A percentile compares a stretch with the other conserved stretches of the same genome.
phyloP scores from a whole-genome alignment of 1,140 invertebrate genomes.

The Spodoptera frugiperda region DNA sequence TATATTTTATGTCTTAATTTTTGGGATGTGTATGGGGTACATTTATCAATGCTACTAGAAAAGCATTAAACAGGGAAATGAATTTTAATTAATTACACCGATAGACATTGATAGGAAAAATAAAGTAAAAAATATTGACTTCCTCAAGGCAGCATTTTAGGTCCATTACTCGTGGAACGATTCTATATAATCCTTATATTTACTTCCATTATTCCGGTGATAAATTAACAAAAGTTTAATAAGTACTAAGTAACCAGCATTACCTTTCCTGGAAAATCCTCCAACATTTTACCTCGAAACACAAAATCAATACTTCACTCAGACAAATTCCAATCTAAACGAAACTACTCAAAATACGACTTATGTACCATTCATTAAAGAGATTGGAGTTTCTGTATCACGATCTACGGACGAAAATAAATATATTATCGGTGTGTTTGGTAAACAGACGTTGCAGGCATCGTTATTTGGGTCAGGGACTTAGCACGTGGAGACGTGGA shows the following conservation, averaged over 20 bases:
- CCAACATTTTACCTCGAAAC: neutral
- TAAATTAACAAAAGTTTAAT: too few species aligned
- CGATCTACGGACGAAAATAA: slow-evolving; percentile 11
- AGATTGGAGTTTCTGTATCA: slow-evolving; percentile 30
- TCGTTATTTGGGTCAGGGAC: slow-evolving; percentile 59
- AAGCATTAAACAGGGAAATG: neutral
- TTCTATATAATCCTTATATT: too few species aligned
- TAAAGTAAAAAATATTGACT: neutral
- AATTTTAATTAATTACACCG: too few species aligned
- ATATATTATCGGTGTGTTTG: slow-evolving; percentile 39
- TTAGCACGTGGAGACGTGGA: slow-evolving; percentile 38
- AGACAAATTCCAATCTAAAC: slow-evolving; percentile 18
- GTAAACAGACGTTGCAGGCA: slow-evolving; percentile 48
- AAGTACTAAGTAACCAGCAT: too few species aligned
- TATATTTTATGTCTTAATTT: too few species aligned
- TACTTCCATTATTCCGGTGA: too few species aligned
- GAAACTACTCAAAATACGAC: neutral
- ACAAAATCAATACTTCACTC: slow-evolving; percentile 15
- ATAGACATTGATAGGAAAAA: neutral
- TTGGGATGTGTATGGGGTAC: too few species aligned
- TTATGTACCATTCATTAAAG: slow-evolving; percentile 13
- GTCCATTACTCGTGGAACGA: neutral
- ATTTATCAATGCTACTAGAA: neutral
- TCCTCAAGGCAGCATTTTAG: neutral
- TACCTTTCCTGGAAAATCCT: too few species aligned